These are phyloP conservation scores for Drosophila imparisetae DNA, from an alignment of 2,888 invertebrate genomes.

Conservation along the genomic window DNA sequence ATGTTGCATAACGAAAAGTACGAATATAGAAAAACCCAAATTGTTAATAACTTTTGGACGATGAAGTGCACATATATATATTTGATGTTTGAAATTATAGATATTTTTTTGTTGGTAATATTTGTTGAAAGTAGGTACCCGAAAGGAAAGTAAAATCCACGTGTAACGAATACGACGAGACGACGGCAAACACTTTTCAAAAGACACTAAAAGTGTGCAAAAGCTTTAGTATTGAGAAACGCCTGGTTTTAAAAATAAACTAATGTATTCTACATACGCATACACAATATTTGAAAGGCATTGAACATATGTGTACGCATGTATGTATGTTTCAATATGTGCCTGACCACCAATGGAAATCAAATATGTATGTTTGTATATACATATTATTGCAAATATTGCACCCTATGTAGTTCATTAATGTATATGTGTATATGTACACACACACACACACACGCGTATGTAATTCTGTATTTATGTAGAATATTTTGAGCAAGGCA, in stretches of 20 bases:
- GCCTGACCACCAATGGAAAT: slow-evolving; percentile 35
- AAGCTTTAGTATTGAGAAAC: slow-evolving; percentile 73
- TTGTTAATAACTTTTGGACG: slow-evolving; percentile 8
- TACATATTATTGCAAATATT: slow-evolving; percentile 56
- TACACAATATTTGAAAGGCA: slow-evolving; percentile 59
- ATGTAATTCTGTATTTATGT: slow-evolving; percentile 1
- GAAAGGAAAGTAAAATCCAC: slow-evolving; percentile 58
- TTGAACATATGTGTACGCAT: slow-evolving; percentile 33
- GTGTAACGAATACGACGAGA: slow-evolving; percentile 79
- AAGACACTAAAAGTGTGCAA: slow-evolving; percentile 81
- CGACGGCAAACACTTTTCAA: slow-evolving; percentile 80
- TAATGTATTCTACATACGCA: slow-evolving; percentile 54
- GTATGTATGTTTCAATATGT: slow-evolving; percentile 4
- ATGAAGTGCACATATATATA: neutral
- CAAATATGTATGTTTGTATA: slow-evolving; percentile 22
- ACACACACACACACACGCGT: neutral
- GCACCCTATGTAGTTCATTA: slow-evolving; percentile 38
- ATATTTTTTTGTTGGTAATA: slow-evolving; percentile 8
- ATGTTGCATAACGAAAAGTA: slow-evolving; percentile 63
- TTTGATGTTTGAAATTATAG: neutral
- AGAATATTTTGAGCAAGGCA: slow-evolving; percentile 26
- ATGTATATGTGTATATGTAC: slow-evolving; percentile 7
- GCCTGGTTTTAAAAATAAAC: slow-evolving; percentile 78
- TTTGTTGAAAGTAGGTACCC: slow-evolving; percentile 51
- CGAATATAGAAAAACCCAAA: slow-evolving; percentile 16